Base-by-base conservation (phyloP, 2,113 vertebrate species). In the Emydocephalus ijimae region DNA sequence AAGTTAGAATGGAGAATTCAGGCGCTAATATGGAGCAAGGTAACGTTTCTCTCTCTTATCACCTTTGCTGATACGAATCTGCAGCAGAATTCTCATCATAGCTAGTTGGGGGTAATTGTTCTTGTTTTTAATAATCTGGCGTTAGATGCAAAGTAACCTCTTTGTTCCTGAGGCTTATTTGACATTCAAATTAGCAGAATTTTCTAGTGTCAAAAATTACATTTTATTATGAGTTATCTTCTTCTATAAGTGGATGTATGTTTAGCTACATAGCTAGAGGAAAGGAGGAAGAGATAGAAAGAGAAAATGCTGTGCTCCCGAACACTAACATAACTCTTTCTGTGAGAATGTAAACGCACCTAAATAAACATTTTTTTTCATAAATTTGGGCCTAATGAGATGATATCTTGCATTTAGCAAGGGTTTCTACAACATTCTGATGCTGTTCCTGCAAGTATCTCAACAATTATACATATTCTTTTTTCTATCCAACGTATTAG, bases 381-480 rank as follows among this genome's bases (percentile, higher is more conserved):
- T 96, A 95, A 95, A 94, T 92, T 90, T 85, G 94, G 96, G 94
- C 96, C 95, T 96, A 96, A 85, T 93, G 96, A 96, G 93, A 97
- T 97, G 96, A 95, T 96, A 95, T 94, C 91, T 0, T 94, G 55
- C 85, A 9, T 95, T 88, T 86, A 14, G 21, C 85, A 90, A 88
- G 94, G 87, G 89, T 93, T 2, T 88, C 54, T 89, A 96, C 96
- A 93, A 14, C n/a, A 87, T 64, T 90, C 93, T 96, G 93, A 93
- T 50, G 0, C 91, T 3, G 23, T 0, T 85, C 74, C 26, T 52
- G 14, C n/a, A 54, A 24, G 21, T 39, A 81, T 39, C 61, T 54
- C 52, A 94, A 12, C 23, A 92, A 81, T 24, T 85, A 3, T 64
- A 91, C 69, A 57, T 92, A 69, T 93, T 89, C 9, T 94, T 85